Evolutionary conservation across 2,888 invertebrate genomes (phyloP), one percentile per base, ranked within the genome.

Genomic region (Sarcophaga subvicina): DNA sequence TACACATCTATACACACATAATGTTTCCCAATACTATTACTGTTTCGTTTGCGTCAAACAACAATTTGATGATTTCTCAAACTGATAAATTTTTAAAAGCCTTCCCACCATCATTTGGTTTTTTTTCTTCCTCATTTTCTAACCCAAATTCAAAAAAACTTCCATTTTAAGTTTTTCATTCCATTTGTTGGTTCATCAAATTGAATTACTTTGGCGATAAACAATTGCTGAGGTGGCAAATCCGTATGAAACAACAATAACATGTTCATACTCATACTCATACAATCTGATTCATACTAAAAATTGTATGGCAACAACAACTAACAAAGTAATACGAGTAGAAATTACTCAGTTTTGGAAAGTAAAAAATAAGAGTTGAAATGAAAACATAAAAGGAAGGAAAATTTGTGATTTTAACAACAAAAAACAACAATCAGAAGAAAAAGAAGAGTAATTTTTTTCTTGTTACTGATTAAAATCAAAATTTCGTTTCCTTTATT

Each of bases 181-280:
- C 2, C 37, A 37, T 37, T 37, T 37, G 14, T 54, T 54, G 17
- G 12, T 54, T 2, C 54, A 54, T 54, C 54, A 63, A 71, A 62
- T 83, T 71, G 77, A 76, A 84, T 80, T 75, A 66, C 75, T 81
- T 83, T 81, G 70, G 71, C 83, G 88, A 88, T 89, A 88, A 88
- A 78, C 85, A 89, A 89, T 83, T 88, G 89, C 88, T 89, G 88
- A 89, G 88, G 88, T 89, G 80, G 89, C 88, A 85, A 66, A 81
- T 81, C 60, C 25, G 63, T 69, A 72, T 47, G 14, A 49, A 69
- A 49, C 5, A 54, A 73, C 37, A n/a, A 22, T 22, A 25, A 37
- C 59, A 64, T 27, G 17, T 14, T 2, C 62, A 75, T 69, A 11
- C 75, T 49, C 62, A 62, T 25, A 60, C 37, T 37, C 37, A 73